Base-by-base conservation (phyloP, 2,797 vertebrate species). In the Hypotaenidia okinawae region DNA sequence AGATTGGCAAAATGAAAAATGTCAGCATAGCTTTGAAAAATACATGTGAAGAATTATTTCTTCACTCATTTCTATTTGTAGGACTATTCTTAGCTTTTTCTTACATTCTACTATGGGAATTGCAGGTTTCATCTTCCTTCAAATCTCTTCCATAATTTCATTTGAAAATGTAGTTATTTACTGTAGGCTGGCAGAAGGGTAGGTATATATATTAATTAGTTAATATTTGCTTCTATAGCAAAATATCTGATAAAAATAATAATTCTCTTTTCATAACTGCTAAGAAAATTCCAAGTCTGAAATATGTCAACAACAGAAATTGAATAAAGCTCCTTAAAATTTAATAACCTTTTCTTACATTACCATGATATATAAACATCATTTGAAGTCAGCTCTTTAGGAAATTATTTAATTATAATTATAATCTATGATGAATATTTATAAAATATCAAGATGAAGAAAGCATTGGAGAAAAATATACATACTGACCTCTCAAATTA, bases 1-100 rank as follows among this genome's bases (percentile, higher is more conserved):
- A 94, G 80, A 94, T 25, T 86, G 77, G 73, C 41, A 93, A 91
- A 90, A 88, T 83, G 69, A 94, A 91, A 88, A 93, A 75, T 39
- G n/a, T 39, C 93, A 94, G 51, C 51, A 47, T 3, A 55, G 45
- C 80, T 81, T 78, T 93, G 87, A 86, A 91, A 94, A 93, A 91
- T 47, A 73, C 55, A 68, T 22, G 30, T 75, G 62, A 81, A 68
- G 23, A 85, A 75, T 39, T 74, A 39, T 57, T 87, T 80, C 52
- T 80, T 67, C 33, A 41, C 67, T 75, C 3, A 13, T 85, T 85
- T 94, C 54, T 74, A 28, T 74, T 89, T 76, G 33, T 37, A 70
- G 27, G 22, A 66, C 11, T 64, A n/a, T 16, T 85, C 27, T 41
- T 61, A 15, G 14, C 2, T 72, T 88, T 59, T 72, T 39, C n/a